A percentile compares a stretch with the other conserved stretches of the same genome.
Evolutionary conservation across 2,797 vertebrate genomes (phyloP).

Genomic region (Mallotus villosus): DNA sequence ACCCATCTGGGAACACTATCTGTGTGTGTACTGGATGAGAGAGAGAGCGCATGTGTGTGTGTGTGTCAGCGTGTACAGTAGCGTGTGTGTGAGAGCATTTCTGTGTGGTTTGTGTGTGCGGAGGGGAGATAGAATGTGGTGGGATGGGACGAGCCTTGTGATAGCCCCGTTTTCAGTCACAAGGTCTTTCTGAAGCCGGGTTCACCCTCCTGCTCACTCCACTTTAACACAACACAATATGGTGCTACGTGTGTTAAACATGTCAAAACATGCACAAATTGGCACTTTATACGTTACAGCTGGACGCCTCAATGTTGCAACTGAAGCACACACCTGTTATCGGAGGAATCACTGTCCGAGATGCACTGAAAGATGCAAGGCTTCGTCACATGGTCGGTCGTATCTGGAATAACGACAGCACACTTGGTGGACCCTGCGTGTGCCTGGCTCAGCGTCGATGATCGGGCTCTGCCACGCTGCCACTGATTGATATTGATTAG

Average conservation of each 20-base stretch:
- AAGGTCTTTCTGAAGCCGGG: conserved; percentile 7
- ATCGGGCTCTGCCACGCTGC: conserved; percentile 26
- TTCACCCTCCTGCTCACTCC: no score
- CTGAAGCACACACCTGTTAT: no score
- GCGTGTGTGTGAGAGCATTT: not conserved
- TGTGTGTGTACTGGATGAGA: conserved; percentile 3
- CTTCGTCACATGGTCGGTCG: no score
- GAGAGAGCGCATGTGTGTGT: not conserved
- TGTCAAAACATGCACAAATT: no score
- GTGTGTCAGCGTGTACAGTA: not conserved
- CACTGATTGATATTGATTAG: conserved; percentile 37
- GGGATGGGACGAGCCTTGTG: conserved; percentile 14
- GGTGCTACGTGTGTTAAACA: not conserved
- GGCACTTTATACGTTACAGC: no score
- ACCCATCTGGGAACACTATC: not conserved
- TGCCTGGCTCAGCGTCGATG: conserved; percentile 24
- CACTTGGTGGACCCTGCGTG: not conserved
- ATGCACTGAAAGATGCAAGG: no score
- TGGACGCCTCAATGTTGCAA: not conserved
- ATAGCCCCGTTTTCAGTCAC: conserved; percentile 11
- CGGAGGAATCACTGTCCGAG: no score
- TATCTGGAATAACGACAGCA: no score
- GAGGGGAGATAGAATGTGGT: not conserved
- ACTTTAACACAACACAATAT: no score
- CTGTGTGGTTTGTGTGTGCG: not conserved